Percentiles rank a stretch among this genome's conserved stretches.
Conservation (phyloP, 2,113 vertebrate genomes). For the Gallinago undulata region DNA sequence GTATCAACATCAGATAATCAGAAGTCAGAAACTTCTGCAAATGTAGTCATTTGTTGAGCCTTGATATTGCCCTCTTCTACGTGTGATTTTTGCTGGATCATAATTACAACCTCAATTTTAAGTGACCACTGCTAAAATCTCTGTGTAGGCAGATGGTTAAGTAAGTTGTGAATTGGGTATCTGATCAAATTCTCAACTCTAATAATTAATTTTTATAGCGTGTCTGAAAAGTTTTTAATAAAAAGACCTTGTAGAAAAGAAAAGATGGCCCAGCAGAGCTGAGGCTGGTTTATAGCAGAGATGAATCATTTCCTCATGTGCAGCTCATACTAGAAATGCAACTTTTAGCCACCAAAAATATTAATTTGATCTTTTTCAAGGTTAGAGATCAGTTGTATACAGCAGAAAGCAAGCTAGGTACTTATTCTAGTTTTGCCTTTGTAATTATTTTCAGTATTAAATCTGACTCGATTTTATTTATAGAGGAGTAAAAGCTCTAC, state of each 20-base stretch:
- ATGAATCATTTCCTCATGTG: not conserved
- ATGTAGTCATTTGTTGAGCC: not conserved
- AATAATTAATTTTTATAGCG: not conserved
- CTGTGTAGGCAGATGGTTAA: not conserved
- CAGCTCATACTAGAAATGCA: not conserved
- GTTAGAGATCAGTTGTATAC: not conserved
- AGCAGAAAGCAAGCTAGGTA: not conserved
- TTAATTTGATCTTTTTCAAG: not conserved
- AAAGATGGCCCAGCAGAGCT: not conserved
- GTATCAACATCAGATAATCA: not conserved
- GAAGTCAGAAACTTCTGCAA: not conserved
- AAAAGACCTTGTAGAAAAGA: not conserved
- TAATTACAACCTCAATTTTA: not conserved
- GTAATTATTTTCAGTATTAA: not conserved
- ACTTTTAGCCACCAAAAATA: not conserved
- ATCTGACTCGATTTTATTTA: not conserved
- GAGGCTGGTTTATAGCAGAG: not conserved
- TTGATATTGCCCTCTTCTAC: not conserved
- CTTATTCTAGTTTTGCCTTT: not conserved
- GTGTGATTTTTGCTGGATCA: not conserved
- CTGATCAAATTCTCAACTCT: not conserved
- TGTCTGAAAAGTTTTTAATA: not conserved
- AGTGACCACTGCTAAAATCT: not conserved
- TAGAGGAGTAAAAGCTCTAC: not conserved
- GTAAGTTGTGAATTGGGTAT: accelerated